Evolutionary conservation across 2,113 vertebrate species (phyloP), one percentile per base, ranked within the genome.

Genomic region (Dascyllus trimaculatus): DNA sequence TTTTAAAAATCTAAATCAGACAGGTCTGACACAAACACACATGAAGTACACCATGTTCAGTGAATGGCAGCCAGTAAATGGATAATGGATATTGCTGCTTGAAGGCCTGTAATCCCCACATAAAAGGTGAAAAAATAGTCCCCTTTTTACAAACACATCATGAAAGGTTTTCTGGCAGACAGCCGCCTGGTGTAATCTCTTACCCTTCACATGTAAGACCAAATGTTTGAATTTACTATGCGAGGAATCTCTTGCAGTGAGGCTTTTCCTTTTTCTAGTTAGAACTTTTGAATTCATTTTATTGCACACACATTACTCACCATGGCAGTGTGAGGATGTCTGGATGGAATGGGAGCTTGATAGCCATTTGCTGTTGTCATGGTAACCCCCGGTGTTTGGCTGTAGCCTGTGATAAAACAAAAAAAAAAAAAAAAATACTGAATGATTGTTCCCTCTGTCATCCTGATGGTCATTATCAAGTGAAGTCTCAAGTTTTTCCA

Each of bases 361-460:
- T 79, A 69, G 5, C 88, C 85, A 60, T 92, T 92, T 63, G 54
- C 68, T 49, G 85, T 83, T 81, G 87, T 84, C 77, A 78, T 2
- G 61, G 69, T 40, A 85, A 87, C 80, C 10, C 26, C 78, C 1
- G 65, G 14, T 63, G 70, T 68, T 62, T 71, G 56, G 51, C 40
- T 51, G 22, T 51, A 70, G 22, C 80, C 91, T 92, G 61, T 38
- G 58, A 89, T 72, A 3, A 80, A 80, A 75, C 11, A 77, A 26
- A 80, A 72, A 14, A 17, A 64, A 29, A 78, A 26, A 80, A 72
- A 14, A 21, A 56, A 48, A 25, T 18, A 35, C 2, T 62, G 10
- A 48, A 19, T 85, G 58, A 78, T 66, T 54, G 4, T 49, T n/a
- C 61, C 52, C 35, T 22, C n/a, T 66, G 11, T 45, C 17, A 24